These are phyloP conservation scores for Podiceps cristatus DNA, from an alignment of 2,113 vertebrate species.

Conservation along the genomic window DNA sequence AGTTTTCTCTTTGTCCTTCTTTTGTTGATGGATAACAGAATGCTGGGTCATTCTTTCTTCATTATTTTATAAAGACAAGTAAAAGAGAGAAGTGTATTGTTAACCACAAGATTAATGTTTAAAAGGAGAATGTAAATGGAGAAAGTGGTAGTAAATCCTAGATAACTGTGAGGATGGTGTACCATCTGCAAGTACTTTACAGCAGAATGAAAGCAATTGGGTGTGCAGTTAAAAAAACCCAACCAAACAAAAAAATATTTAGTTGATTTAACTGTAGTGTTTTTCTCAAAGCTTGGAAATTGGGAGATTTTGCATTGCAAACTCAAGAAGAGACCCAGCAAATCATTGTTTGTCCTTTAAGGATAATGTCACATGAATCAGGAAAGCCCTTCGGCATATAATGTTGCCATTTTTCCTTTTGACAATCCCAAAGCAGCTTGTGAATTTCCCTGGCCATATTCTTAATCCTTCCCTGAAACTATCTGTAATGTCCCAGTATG, in stretches of 20 bases:
- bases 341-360: neutral
- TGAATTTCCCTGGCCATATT: neutral
- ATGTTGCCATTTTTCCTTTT: neutral
- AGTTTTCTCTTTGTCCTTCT: neutral
- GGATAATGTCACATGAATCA: neutral
- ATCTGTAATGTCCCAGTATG: neutral
- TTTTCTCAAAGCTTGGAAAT: slow-evolving; percentile 14
- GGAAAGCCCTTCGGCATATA: neutral
- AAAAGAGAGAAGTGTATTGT: neutral
- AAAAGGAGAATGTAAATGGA: neutral
- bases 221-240: neutral
- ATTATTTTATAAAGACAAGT: neutral
- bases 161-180: neutral
- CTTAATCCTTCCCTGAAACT: neutral
- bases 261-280: neutral
- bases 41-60: neutral
- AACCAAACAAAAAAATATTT: neutral
- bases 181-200: neutral
- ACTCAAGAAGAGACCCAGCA: neutral
- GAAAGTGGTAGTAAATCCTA: neutral
- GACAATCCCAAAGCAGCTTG: neutral
- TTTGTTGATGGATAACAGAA: neutral
- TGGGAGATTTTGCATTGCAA: slow-evolving; percentile 12
- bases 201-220: neutral
- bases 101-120: slow-evolving; percentile 6